Evolutionary conservation across 2,113 vertebrate genomes (phyloP).

Genomic region (Menura novaehollandiae): DNA sequence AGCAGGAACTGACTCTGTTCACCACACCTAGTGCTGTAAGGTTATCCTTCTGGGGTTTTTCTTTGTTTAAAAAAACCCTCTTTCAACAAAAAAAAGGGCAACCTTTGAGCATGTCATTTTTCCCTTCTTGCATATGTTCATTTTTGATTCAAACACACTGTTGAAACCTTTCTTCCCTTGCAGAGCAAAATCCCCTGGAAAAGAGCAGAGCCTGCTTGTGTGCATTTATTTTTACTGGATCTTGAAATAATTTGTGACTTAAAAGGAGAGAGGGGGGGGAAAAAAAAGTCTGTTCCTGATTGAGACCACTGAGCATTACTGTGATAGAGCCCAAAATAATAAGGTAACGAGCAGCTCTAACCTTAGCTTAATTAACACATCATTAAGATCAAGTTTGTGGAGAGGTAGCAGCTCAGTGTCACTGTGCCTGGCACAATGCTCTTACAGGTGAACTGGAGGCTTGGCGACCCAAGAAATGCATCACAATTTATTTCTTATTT

Average conservation of each 20-base stretch:
- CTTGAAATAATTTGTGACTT: slow-evolving; percentile 47
- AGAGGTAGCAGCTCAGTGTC: background rate
- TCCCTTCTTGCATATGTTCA: slow-evolving; percentile 33
- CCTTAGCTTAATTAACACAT: slow-evolving; percentile 50
- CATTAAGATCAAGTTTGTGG: slow-evolving; percentile 10
- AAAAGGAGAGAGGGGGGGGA: accelerated
- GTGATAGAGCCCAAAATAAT: slow-evolving; percentile 37
- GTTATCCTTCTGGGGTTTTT: background rate
- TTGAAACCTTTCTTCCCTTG: background rate
- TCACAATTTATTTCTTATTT: slow-evolving; percentile 8
- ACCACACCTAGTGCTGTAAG: background rate
- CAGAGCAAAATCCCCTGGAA: slow-evolving; percentile 12
- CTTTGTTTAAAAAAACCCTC: background rate
- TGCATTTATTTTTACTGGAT: slow-evolving; percentile 24
- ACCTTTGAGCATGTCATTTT: slow-evolving; percentile 22
- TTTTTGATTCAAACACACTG: slow-evolving; percentile 35
- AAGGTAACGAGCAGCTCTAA: slow-evolving; percentile 9
- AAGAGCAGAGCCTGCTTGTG: background rate
- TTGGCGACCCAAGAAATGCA: background rate
- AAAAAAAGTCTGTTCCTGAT: background rate
- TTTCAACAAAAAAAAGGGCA: background rate
- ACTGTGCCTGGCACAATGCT: background rate
- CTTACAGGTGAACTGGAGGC: background rate
- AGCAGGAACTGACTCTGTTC: background rate
- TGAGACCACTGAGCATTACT: background rate